These are phyloP conservation scores for Antennarius maculatus DNA, from an alignment of 2,797 vertebrate species.

Conservation along the genomic window DNA sequence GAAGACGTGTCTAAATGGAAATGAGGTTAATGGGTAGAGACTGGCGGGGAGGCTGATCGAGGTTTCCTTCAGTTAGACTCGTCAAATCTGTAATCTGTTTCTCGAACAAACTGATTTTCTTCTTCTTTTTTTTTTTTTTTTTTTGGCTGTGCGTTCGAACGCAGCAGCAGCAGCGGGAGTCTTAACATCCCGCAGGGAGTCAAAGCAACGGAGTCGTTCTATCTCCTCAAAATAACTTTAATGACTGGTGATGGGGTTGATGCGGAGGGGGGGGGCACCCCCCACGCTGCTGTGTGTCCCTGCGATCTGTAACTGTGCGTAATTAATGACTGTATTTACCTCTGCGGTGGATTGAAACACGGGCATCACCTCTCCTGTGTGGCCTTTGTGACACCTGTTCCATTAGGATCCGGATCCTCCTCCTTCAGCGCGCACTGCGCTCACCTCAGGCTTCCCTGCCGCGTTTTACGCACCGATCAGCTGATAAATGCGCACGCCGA, in stretches of 20 bases:
- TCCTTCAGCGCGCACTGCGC: not conserved
- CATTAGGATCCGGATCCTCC: conserved; percentile 1
- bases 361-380: not conserved
- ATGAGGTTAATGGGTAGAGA: conserved; percentile 41
- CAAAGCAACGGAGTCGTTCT: conserved; percentile 43
- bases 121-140: too few species aligned
- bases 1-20: conserved; percentile 49
- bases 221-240: conserved; percentile 48
- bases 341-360: conserved; percentile 20
- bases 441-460: not conserved
- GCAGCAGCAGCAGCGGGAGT: not conserved
- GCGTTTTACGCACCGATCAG: conserved; percentile 32
- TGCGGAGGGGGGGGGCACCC: conserved; percentile 1
- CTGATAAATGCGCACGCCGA: conserved; percentile 30
- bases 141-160: conserved; percentile 1
- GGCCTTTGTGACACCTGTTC: not conserved
- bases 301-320: conserved; percentile 39
- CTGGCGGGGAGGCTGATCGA: conserved; percentile 13
- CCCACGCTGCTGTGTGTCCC: conserved; percentile 15
- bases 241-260: conserved; percentile 46
- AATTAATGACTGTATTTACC: conserved; percentile 54
- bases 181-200: conserved; percentile 34
- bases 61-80: conserved; percentile 34
- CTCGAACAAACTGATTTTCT: conserved; percentile 41
- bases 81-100: conserved; percentile 31